Conservation (phyloP, 2,888 invertebrate species). For the Caenorhabditis macrosperma region DNA sequence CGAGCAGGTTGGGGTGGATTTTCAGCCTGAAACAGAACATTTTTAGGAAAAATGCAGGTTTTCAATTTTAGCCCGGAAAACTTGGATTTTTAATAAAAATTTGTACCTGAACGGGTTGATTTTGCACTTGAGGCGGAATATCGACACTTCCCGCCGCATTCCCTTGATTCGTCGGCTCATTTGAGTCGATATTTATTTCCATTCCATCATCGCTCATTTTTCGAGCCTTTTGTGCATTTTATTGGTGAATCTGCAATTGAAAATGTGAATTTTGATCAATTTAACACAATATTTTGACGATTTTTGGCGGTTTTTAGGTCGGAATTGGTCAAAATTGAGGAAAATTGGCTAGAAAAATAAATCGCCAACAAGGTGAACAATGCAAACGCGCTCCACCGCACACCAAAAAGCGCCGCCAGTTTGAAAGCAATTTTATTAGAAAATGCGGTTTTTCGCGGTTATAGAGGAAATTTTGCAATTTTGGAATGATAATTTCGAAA, state of each 20-base stretch:
- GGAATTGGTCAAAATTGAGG: background rate
- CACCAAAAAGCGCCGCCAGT: background rate
- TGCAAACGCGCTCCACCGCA: conserved; percentile 32
- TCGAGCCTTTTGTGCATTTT: conserved; percentile 6
- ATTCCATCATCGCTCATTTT: conserved; percentile 19
- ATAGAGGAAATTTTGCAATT: background rate
- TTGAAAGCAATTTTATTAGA: background rate
- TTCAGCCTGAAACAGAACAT: conserved; percentile 17
- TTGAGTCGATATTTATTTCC: conserved; percentile 35
- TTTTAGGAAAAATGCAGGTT: too few species aligned
- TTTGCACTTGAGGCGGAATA: background rate
- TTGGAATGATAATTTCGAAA: background rate
- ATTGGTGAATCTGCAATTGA: background rate
- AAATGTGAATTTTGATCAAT: background rate
- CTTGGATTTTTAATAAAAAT: background rate
- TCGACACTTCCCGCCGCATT: conserved; percentile 6
- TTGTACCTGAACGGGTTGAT: background rate
- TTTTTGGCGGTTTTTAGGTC: background rate
- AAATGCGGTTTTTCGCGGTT: background rate
- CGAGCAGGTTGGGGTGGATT: conserved; percentile 12
- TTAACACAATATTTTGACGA: background rate
- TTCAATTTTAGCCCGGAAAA: background rate
- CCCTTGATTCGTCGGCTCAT: background rate
- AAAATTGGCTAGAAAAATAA: background rate
- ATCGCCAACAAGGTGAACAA: conserved; percentile 1